Evolutionary conservation across 2,888 invertebrate species (phyloP).

Genomic region (Cosmorhoe ocellata): DNA sequence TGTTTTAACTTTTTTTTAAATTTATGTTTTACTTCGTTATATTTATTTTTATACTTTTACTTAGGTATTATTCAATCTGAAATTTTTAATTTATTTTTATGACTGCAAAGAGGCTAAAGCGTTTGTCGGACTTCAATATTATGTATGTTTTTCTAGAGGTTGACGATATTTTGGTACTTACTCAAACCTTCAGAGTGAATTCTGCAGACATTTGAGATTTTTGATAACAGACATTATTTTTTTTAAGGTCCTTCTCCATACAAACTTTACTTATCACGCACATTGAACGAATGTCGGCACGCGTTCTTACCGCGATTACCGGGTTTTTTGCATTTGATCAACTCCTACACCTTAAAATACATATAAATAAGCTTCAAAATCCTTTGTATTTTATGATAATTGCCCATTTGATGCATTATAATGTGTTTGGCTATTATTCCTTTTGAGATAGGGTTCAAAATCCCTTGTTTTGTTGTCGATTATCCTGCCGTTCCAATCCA

Average conservation of each 20-base stretch:
- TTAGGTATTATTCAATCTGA: too few species aligned
- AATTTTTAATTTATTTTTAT: too few species aligned
- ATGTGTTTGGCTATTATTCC: conserved; percentile 1
- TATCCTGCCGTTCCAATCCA: conserved; percentile 30
- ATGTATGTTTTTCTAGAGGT: too few species aligned
- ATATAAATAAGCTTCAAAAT: conserved; percentile 24
- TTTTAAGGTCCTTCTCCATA: conserved; percentile 40
- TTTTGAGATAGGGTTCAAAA: background rate
- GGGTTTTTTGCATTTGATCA: conserved; percentile 19
- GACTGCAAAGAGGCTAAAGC: too few species aligned
- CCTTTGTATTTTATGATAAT: conserved; percentile 17
- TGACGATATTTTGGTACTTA: too few species aligned
- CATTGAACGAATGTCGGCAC: conserved; percentile 48
- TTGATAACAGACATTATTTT: too few species aligned
- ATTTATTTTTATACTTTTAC: too few species aligned
- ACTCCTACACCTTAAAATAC: conserved; percentile 19
- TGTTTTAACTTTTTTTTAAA: too few species aligned
- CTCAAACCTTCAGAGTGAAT: too few species aligned
- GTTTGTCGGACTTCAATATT: too few species aligned
- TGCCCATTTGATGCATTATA: conserved; percentile 42
- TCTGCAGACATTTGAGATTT: too few species aligned
- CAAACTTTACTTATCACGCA: conserved; percentile 35
- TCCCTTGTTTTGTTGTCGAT: background rate
- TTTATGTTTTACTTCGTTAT: too few species aligned
- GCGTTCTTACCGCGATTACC: conserved; percentile 33